These are phyloP conservation scores for Corbicula japonica DNA, from an alignment of 2,888 invertebrate genomes.

Conservation along the genomic window DNA sequence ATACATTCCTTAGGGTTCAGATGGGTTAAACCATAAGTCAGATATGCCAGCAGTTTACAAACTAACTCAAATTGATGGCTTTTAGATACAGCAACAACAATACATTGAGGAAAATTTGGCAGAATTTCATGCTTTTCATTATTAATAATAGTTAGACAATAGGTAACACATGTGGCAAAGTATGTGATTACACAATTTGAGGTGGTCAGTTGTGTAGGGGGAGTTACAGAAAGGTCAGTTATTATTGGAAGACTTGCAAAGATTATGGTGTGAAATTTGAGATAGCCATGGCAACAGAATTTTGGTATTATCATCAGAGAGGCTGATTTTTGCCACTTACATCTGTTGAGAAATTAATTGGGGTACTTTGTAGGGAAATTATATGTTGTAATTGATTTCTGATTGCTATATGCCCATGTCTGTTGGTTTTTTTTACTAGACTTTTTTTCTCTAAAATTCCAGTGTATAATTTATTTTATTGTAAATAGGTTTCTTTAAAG, in stretches of 20 bases:
- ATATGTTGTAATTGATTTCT: conserved; percentile 24
- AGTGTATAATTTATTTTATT: not conserved
- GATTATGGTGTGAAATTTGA: conserved; percentile 60
- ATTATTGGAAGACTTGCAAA: conserved; percentile 35
- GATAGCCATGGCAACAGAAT: conserved; percentile 57
- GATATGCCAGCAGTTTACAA: conserved; percentile 20
- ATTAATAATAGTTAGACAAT: conserved; percentile 65
- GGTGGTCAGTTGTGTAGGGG: conserved; percentile 37
- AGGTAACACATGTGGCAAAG: conserved; percentile 51
- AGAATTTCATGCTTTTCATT: conserved; percentile 50
- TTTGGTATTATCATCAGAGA: conserved; percentile 47
- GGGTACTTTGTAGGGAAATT: conserved; percentile 18
- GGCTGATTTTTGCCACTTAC: conserved; percentile 41
- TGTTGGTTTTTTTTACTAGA: not conserved
- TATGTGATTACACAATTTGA: conserved; percentile 48
- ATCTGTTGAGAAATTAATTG: conserved; percentile 50
- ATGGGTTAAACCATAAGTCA: conserved; percentile 13
- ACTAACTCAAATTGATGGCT: conserved; percentile 60
- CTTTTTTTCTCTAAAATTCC: not conserved
- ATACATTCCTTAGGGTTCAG: conserved; percentile 30
- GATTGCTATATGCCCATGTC: conserved; percentile 15
- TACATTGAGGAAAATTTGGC: conserved; percentile 59
- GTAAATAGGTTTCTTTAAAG: not conserved
- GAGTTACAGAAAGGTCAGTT: conserved; percentile 22
- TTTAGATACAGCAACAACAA: conserved; percentile 41